A percentile compares a stretch with the other conserved stretches of the same genome.
Conservation (phyloP, 2,113 vertebrate genomes). For the Xiphias gladius region DNA sequence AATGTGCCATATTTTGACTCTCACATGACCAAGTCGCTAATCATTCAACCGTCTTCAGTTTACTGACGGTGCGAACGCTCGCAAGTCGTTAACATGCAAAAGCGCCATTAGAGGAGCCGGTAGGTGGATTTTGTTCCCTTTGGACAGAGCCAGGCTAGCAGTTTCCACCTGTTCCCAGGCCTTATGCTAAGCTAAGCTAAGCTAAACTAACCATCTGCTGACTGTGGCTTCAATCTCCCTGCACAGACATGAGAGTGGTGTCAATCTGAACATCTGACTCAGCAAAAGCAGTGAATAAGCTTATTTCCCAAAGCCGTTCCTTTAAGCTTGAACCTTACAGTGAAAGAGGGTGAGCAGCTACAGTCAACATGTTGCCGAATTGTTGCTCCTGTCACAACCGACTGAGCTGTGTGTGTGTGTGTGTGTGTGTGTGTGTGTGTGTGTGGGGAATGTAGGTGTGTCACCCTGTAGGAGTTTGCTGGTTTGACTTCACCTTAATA, state of each 20-base stretch:
- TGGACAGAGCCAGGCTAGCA: not conserved
- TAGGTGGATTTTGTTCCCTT: too few relatives aligned
- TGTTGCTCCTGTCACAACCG: conserved; percentile 20
- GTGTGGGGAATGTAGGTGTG: conserved; percentile 57
- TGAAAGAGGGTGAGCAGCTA: conserved; percentile 15
- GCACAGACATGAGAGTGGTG: not conserved
- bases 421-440: conserved; percentile 19
- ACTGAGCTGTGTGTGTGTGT: conserved; percentile 9
- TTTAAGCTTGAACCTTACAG: not conserved
- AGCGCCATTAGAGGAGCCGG: too few relatives aligned
- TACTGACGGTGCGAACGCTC: too few relatives aligned
- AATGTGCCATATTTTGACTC: not conserved
- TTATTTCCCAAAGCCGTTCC: not conserved
- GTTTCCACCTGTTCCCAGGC: not conserved
- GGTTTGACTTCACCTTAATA: conserved; percentile 44
- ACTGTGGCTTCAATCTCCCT: not conserved
- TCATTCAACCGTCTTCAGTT: not conserved
- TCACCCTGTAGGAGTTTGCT: conserved; percentile 33
- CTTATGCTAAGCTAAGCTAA: conserved; percentile 43
- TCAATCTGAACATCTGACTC: too few relatives aligned
- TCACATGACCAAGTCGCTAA: not conserved
- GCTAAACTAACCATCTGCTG: not conserved
- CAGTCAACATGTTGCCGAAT: not conserved
- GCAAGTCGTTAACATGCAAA: too few relatives aligned
- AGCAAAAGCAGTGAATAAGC: too few relatives aligned